phyloP scores from a whole-genome alignment of 2,797 vertebrate genomes.

The Harpagifer antarcticus region DNA sequence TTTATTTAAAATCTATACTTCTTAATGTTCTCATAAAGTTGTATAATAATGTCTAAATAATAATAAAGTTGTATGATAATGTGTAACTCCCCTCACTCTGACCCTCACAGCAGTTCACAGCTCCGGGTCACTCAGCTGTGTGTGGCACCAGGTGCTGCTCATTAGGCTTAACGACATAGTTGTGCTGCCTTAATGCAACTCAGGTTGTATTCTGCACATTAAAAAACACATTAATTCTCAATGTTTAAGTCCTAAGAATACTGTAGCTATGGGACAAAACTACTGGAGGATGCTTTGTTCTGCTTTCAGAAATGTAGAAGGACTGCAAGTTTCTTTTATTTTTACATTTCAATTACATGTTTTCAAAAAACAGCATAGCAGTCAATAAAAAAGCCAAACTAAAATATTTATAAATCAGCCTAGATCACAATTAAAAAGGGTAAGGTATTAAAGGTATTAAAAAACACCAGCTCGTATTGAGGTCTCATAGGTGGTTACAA shows the following conservation, averaged over 20 bases:
- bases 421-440: not conserved
- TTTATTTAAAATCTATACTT: not conserved
- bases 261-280: not conserved
- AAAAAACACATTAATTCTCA: not conserved
- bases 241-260: not conserved
- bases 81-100: no score
- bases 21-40: not conserved
- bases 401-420: not conserved
- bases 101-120: not conserved
- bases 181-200: slow-evolving; percentile 18
- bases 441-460: no score
- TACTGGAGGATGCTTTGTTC: slow-evolving; percentile 4
- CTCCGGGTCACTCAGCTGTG: not conserved
- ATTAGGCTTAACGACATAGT: slow-evolving; percentile 34
- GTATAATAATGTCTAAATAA: not conserved
- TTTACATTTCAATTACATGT: not conserved
- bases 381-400: not conserved
- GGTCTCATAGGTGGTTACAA: not conserved
- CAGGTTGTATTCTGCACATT: not conserved
- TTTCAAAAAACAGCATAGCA: not conserved
- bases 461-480: not conserved
- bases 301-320: not conserved
- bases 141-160: slow-evolving; percentile 38
- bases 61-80: not conserved
- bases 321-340: not conserved